A percentile compares a stretch with the other conserved stretches of the same genome.
Evolutionary conservation across 2,797 vertebrate genomes (phyloP).

Genomic region (Botia kubotai): DNA sequence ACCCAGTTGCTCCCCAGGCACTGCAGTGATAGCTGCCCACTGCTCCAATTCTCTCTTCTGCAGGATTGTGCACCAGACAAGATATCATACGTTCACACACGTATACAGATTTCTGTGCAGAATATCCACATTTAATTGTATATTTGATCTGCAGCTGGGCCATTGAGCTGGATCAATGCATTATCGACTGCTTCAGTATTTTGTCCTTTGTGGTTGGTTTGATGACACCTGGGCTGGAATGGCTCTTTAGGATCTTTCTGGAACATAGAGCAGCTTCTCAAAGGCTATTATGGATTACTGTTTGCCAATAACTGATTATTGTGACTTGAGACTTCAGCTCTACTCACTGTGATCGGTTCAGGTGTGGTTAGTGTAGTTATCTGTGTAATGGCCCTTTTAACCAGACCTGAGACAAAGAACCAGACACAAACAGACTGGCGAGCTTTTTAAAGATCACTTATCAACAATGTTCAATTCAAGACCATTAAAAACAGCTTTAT

Average conservation of each 20-base stretch:
- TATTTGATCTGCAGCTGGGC: conserved; percentile 77
- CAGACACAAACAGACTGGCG: not conserved
- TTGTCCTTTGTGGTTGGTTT: conserved; percentile 86
- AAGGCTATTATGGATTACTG: conserved; percentile 85
- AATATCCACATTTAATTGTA: conserved; percentile 77
- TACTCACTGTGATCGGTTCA: conserved; percentile 23
- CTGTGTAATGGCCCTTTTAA: conserved; percentile 38
- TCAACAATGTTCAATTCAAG: conserved; percentile 13
- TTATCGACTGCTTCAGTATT: conserved; percentile 80
- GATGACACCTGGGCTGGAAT: conserved; percentile 80
- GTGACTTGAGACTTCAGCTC: conserved; percentile 70
- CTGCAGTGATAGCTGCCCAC: too few species aligned
- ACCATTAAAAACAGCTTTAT: conserved; percentile 4
- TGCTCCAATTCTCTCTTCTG: too few species aligned
- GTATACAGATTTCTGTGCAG: not conserved
- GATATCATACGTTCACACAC: not conserved
- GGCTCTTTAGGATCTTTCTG: conserved; percentile 84
- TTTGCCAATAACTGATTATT: conserved; percentile 83
- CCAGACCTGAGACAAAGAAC: conserved; percentile 21
- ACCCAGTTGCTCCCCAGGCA: too few species aligned
- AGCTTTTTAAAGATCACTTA: not conserved
- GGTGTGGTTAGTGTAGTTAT: conserved; percentile 30
- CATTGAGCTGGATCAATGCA: conserved; percentile 78
- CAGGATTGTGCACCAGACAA: too few species aligned
- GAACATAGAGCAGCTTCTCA: conserved; percentile 83